Conservation (phyloP, 64 coral and sea anemone genomes). For the Stichodactyla helianthus region DNA sequence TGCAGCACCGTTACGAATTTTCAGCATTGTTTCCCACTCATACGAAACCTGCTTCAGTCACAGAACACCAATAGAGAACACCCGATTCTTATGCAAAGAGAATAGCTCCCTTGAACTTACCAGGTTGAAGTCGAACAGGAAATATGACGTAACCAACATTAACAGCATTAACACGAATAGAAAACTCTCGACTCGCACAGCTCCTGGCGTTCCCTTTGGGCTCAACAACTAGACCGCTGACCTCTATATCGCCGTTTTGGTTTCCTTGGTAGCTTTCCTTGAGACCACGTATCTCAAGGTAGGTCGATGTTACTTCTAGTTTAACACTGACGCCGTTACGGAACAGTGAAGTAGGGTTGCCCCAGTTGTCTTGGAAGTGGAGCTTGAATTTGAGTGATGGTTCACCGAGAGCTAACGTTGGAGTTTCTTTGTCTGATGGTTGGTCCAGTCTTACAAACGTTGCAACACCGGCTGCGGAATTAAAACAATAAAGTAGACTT, state of each 20-base stretch:
- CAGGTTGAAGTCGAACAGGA: conserved; percentile 52
- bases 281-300: conserved; percentile 41
- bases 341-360: conserved; percentile 58
- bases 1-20: too few relatives aligned
- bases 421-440: conserved; percentile 58
- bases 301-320: conserved; percentile 45
- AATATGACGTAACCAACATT: conserved; percentile 68
- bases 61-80: not conserved
- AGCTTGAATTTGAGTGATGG: conserved; percentile 65
- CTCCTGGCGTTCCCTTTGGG: conserved; percentile 34
- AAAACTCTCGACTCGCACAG: conserved; percentile 36
- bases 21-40: too few relatives aligned
- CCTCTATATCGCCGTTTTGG: conserved; percentile 62
- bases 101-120: conserved; percentile 8
- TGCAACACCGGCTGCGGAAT: conserved; percentile 44
- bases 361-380: conserved; percentile 38
- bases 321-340: conserved; percentile 48
- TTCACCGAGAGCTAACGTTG: conserved; percentile 48
- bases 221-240: conserved; percentile 51
- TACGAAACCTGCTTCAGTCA: too few relatives aligned
- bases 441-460: conserved; percentile 47
- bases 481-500: not conserved
- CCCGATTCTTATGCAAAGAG: not conserved
- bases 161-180: conserved; percentile 48
- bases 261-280: conserved; percentile 59